These are phyloP conservation scores for Poecilia wingei DNA, from an alignment of 2,797 vertebrate genomes.

Conservation along the genomic window DNA sequence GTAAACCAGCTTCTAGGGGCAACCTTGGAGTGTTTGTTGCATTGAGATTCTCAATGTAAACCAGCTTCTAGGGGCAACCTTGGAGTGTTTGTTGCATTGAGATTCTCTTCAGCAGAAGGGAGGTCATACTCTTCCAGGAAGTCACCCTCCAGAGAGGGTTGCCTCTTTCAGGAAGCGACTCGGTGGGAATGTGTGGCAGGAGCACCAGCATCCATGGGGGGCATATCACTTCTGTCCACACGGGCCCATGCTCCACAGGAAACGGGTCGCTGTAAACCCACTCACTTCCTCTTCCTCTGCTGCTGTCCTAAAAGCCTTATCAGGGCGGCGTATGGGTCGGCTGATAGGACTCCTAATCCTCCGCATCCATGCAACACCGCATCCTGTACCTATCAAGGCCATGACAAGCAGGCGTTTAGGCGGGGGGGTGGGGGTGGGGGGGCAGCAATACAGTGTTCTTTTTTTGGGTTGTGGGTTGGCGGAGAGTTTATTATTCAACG, in stretches of 20 bases:
- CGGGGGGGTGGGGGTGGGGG: slow-evolving; percentile 24
- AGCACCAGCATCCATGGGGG: slow-evolving; percentile 73
- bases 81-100: slow-evolving; percentile 73
- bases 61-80: slow-evolving; percentile 67
- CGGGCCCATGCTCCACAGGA: slow-evolving; percentile 64
- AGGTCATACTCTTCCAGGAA: slow-evolving; percentile 78
- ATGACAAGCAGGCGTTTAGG: slow-evolving; percentile 37
- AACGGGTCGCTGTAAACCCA: slow-evolving; percentile 63
- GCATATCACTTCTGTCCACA: slow-evolving; percentile 89
- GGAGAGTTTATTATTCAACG: slow-evolving; percentile 3
- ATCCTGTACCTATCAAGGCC: slow-evolving; percentile 86
- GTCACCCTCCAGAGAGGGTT: slow-evolving; percentile 66
- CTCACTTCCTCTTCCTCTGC: slow-evolving; percentile 75
- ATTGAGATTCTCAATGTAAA: too few relatives aligned
- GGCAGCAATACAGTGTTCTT: slow-evolving; percentile 23
- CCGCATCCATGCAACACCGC: slow-evolving; percentile 86
- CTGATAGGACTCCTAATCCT: slow-evolving; percentile 89
- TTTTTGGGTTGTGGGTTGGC: slow-evolving; percentile 2
- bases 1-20: too few relatives aligned
- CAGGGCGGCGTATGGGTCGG: slow-evolving; percentile 61
- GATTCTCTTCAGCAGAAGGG: slow-evolving; percentile 48
- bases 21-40: too few relatives aligned
- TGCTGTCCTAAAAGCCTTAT: slow-evolving; percentile 71
- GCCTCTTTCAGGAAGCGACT: slow-evolving; percentile 73
- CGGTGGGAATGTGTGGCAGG: slow-evolving; percentile 52